Evolutionary conservation across 2,113 vertebrate genomes (phyloP).

Genomic region (Tylochromis polylepis): DNA sequence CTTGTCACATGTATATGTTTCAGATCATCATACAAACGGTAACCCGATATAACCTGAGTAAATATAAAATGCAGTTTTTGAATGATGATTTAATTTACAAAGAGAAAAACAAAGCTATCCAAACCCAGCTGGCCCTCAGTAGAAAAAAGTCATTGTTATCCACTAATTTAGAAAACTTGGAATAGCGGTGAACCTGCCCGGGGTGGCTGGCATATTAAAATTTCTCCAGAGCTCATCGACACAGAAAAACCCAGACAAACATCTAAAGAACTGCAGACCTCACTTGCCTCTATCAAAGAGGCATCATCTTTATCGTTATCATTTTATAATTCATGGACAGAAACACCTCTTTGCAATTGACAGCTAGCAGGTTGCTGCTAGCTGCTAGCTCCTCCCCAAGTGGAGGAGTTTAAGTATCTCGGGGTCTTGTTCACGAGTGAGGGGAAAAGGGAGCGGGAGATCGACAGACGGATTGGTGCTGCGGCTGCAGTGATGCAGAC

Average conservation of each 20-base stretch:
- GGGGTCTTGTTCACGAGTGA: no score
- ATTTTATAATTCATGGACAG: not conserved
- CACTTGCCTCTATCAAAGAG: no score
- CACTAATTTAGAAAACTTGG: not conserved
- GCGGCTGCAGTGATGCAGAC: no score
- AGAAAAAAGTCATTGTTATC: not conserved
- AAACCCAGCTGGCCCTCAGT: not conserved
- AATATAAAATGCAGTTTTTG: not conserved
- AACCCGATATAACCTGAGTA: not conserved
- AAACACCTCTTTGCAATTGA: not conserved
- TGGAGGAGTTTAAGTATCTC: no score
- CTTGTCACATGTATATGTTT: no score
- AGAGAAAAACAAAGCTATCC: not conserved
- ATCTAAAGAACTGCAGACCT: not conserved
- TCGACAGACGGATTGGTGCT: no score
- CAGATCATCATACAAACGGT: no score
- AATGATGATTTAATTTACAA: not conserved
- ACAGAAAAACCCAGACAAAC: not conserved
- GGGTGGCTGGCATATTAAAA: not conserved
- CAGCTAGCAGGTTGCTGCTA: not conserved
- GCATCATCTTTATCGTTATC: not conserved
- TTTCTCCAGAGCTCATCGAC: not conserved
- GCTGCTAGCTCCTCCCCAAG: no score
- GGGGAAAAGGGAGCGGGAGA: no score
- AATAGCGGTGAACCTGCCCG: no score